A percentile compares a stretch with the other conserved stretches of the same genome.
Evolutionary conservation across 2,888 invertebrate genomes (phyloP).

Genomic region (Thecophora atra): DNA sequence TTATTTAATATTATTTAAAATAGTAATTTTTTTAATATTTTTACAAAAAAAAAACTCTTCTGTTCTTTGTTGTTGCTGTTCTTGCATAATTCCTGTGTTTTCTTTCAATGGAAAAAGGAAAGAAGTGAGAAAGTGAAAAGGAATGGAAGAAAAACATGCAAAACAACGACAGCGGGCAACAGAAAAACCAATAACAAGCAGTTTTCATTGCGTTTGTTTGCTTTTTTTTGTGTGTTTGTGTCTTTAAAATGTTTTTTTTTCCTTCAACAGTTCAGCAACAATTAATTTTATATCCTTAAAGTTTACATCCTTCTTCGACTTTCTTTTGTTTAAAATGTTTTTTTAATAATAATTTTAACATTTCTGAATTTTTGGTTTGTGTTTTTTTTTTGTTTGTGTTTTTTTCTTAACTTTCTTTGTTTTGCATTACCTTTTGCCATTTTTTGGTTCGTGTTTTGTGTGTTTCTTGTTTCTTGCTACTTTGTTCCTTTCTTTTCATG

Average conservation of each 20-base stretch:
- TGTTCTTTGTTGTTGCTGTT: slow-evolving; percentile 4
- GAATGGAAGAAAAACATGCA: too few relatives aligned
- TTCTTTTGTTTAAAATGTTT: slow-evolving; percentile 18
- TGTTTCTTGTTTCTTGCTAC: background rate
- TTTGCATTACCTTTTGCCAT: background rate
- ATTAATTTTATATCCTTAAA: slow-evolving; percentile 2
- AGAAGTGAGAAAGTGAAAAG: too few relatives aligned
- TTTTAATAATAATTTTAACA: slow-evolving; percentile 1
- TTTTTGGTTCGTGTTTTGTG: background rate
- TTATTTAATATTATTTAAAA: slow-evolving; percentile 31
- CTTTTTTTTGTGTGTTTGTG: slow-evolving; percentile 15
- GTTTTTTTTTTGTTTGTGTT: slow-evolving; percentile 14
- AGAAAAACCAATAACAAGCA: too few relatives aligned
- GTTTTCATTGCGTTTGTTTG: too few relatives aligned
- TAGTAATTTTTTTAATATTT: slow-evolving; percentile 32
- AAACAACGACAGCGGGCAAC: too few relatives aligned
- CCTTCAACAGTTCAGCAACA: background rate
- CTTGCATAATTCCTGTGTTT: slow-evolving; percentile 17
- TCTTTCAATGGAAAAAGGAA: slow-evolving; percentile 25
- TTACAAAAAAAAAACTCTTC: slow-evolving; percentile 24
- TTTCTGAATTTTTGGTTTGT: slow-evolving; percentile 15
- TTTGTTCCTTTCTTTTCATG: background rate
- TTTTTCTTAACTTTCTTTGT: background rate
- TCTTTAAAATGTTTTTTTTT: slow-evolving; percentile 24
- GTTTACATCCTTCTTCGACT: slow-evolving; percentile 8